Base-by-base conservation (phyloP, 2,113 vertebrate species). In the Neomonachus schauinslandi region DNA sequence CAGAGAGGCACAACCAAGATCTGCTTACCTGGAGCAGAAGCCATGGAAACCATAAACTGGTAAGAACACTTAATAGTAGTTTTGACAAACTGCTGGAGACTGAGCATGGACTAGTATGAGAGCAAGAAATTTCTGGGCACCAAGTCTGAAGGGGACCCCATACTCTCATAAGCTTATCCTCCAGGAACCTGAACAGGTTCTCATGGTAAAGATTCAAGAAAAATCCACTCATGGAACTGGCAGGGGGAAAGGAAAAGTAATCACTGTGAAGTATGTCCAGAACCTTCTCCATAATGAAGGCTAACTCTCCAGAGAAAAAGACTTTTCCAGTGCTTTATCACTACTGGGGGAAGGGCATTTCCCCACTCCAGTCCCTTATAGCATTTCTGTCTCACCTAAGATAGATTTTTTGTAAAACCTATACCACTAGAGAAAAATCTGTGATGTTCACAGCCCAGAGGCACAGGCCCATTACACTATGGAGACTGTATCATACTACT, bases 301-400 rank as follows among this genome's bases (percentile, higher is more conserved):
- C n/a, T 51, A 15, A 21, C 10, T 83, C 39, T 92, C n/a, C 13
- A 57, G 31, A 92, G 71, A 46, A 83, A 95, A 74, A 96, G 28
- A 77, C 19, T 69, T 93, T 91, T 74, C 79, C 33, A 93, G 63
- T 95, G 22, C n/a, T 95, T 88, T 95, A 88, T 49, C 57, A 91
- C 39, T 86, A 59, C n/a, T 46, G 4, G 28, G 1, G 13, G 46
- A 97, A 79, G 42, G 71, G 18, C 19, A 36, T 77, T 81, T 61
- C 65, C 57, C 55, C 6, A 63, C 39, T 31, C 16, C 9, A 80
- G 39, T 2, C 49, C 13, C 39, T 74, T 92, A 83, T 18, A 94
- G 24, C 19, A 91, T 93, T 90, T 63, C 33, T 55, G 8, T 79
- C 28, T 91, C 51, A 82, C 33, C 61, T 69, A 85, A 95, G 13